Evolutionary conservation across 2,888 invertebrate species (phyloP).

Genomic region (Pilophorus perplexus): DNA sequence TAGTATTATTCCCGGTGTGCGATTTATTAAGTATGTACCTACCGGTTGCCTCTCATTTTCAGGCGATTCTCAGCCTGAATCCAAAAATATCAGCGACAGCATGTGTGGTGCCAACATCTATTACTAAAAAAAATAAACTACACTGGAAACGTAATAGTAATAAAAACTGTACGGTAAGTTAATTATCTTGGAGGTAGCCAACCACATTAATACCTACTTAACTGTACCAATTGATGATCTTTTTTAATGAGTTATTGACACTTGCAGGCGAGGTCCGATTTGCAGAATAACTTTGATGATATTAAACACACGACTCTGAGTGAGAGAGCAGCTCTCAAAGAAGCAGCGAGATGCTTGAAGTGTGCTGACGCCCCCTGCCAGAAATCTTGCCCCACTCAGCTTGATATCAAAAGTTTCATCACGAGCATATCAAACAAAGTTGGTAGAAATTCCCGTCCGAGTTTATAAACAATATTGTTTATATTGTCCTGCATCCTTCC

Average conservation of each 20-base stretch:
- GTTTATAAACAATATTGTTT: no score
- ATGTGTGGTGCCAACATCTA: constrained; percentile 75
- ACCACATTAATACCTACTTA: no score
- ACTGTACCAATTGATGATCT: neutral
- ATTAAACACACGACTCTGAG: constrained; percentile 96
- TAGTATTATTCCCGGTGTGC: no score
- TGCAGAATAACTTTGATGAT: constrained; percentile 90
- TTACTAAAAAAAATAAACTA: constrained; percentile 82
- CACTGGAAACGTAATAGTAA: constrained; percentile 94
- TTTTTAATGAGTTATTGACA: neutral
- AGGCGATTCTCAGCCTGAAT: constrained; percentile 85
- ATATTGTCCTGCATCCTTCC: no score
- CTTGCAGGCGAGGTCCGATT: constrained; percentile 52
- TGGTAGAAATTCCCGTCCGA: no score
- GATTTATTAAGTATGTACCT: no score
- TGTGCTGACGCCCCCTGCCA: constrained; percentile 97
- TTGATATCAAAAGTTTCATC: constrained; percentile 95
- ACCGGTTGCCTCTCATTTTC: no score
- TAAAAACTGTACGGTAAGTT: constrained; percentile 76
- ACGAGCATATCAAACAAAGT: constrained; percentile 94
- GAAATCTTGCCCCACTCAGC: constrained; percentile 96
- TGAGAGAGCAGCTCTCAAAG: constrained; percentile 87
- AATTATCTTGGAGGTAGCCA: neutral
- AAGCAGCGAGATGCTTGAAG: constrained; percentile 84
- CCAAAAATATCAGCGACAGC: constrained; percentile 76